Percentiles rank a stretch among this genome's conserved stretches.
Evolutionary conservation across 2,888 invertebrate species (phyloP).

Genomic region (Dorcus parallelipipedus): DNA sequence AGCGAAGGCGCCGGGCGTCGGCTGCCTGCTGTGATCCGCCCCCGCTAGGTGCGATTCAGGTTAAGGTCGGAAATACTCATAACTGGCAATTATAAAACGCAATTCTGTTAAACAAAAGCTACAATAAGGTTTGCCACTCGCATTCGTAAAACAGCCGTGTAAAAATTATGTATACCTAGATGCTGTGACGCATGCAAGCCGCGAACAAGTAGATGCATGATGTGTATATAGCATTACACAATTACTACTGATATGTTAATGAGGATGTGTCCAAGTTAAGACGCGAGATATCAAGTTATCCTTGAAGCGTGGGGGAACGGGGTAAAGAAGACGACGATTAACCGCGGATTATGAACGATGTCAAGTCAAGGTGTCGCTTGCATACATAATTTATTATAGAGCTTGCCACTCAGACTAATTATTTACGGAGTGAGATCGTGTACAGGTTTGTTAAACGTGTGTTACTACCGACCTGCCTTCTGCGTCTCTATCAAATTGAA

Average conservation of each 20-base stretch:
- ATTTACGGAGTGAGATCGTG: constrained; percentile 32
- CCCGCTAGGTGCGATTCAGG: constrained; percentile 25
- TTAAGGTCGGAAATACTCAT: constrained; percentile 20
- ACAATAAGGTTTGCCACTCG: no score
- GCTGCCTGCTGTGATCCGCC: constrained; percentile 6
- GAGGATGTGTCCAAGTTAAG: constrained; percentile 35
- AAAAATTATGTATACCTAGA: background rate
- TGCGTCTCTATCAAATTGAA: constrained; percentile 25
- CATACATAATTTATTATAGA: constrained; percentile 38
- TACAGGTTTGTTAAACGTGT: constrained; percentile 33
- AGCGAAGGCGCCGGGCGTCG: constrained; percentile 35
- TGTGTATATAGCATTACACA: constrained; percentile 24
- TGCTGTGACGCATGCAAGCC: constrained; percentile 15
- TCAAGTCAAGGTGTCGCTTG: constrained; percentile 42
- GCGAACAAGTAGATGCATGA: constrained; percentile 13
- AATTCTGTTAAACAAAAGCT: no score
- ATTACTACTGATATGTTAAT: constrained; percentile 37
- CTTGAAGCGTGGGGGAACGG: constrained; percentile 28
- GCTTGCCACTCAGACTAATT: constrained; percentile 36
- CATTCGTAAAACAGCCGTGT: background rate
- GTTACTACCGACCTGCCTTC: constrained; percentile 1
- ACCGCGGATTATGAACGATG: constrained; percentile 37
- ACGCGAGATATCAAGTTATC: constrained; percentile 30
- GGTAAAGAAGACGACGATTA: constrained; percentile 31
- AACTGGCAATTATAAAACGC: background rate